Evolutionary conservation across 2,888 invertebrate species (phyloP).

Genomic region (Eulithis testata): DNA sequence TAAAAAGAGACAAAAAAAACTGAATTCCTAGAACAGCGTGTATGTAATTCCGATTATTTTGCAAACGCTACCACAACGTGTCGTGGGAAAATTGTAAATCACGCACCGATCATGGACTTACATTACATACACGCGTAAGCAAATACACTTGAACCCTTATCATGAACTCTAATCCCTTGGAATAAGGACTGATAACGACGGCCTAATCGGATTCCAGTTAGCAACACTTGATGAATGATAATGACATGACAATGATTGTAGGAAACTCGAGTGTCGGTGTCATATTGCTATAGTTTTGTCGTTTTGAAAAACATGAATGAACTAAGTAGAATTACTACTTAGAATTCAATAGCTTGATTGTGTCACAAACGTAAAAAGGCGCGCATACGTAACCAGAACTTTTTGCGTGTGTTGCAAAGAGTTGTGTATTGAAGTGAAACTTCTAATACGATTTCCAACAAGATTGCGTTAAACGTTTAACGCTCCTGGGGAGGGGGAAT

Average conservation of each 20-base stretch:
- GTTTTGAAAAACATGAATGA: conserved; percentile 14
- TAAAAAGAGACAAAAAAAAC: no score
- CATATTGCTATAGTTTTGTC: conserved; percentile 18
- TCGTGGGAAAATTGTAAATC: conserved; percentile 62
- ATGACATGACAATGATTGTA: conserved; percentile 11
- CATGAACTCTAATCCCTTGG: conserved; percentile 20
- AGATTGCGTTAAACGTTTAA: no score
- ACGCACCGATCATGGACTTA: conserved; percentile 47
- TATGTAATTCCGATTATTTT: conserved; percentile 31
- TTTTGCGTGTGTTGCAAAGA: no score
- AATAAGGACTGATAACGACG: conserved; percentile 14
- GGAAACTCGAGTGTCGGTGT: conserved; percentile 31
- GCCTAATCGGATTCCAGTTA: conserved; percentile 13
- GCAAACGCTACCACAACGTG: conserved; percentile 45
- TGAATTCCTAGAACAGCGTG: conserved; percentile 12
- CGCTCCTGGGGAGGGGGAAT: no score
- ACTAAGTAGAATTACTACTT: background rate
- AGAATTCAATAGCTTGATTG: background rate
- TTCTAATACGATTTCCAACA: no score
- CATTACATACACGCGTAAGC: conserved; percentile 30
- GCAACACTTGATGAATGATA: conserved; percentile 45
- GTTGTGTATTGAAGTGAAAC: no score
- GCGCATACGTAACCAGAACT: no score
- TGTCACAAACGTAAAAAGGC: conserved; percentile 1
- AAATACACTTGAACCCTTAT: conserved; percentile 6